Conservation (phyloP, 2,113 vertebrate genomes). For the Cairina moschata region DNA sequence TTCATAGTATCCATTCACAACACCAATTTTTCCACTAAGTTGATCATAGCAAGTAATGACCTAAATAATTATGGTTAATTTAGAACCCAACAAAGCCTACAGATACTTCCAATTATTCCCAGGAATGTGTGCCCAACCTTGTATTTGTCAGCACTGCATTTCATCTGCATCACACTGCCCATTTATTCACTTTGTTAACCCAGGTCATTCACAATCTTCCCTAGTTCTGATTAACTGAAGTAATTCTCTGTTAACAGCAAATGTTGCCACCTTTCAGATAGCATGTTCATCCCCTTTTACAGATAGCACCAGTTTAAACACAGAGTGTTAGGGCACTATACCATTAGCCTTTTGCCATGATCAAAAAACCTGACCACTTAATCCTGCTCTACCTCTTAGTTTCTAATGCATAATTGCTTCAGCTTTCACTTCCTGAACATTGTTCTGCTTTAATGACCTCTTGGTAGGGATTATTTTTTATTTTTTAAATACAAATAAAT, state of each 20-base stretch:
- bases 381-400: conserved; percentile 4
- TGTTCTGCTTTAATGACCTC: background rate
- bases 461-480: background rate
- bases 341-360: conserved; percentile 13
- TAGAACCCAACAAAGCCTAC: background rate
- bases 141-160: background rate
- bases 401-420: background rate
- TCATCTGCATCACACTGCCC: background rate
- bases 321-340: background rate
- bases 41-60: background rate
- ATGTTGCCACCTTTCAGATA: background rate
- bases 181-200: conserved; percentile 30
- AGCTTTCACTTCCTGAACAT: background rate
- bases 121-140: background rate
- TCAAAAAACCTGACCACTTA: background rate
- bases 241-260: background rate
- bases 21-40: background rate
- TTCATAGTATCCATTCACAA: background rate
- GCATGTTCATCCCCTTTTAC: background rate
- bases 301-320: background rate
- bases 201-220: conserved; percentile 18
- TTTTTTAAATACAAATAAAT: conserved; percentile 22
- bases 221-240: background rate
- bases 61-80: conserved; percentile 19
- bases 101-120: background rate